phyloP scores from a whole-genome alignment of 2,797 vertebrate genomes.

The Knipowitschia caucasica region DNA sequence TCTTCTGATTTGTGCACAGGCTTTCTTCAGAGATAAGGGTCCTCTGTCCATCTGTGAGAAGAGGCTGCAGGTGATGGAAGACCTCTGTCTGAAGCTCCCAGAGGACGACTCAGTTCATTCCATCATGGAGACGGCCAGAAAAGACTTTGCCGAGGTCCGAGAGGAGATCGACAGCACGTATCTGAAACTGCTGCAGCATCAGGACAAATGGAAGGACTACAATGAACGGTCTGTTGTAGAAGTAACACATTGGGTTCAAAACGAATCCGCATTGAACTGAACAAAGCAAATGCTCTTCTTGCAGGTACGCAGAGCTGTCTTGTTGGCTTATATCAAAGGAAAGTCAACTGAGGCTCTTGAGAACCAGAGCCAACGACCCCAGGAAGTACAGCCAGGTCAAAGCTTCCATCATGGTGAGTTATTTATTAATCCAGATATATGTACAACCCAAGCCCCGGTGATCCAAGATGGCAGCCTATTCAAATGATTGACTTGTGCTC shows the following conservation, averaged over 20 bases:
- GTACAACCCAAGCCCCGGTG: no score
- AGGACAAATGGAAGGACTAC: slow-evolving; percentile 91
- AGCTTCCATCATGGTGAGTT: slow-evolving; percentile 77
- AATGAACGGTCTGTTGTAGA: slow-evolving; percentile 73
- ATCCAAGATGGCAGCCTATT: no score
- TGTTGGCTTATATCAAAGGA: slow-evolving; percentile 89
- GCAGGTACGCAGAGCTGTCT: slow-evolving; percentile 83
- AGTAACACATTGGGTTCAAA: background rate
- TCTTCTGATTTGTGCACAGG: no score
- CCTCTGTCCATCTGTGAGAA: slow-evolving; percentile 88
- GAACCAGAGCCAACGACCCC: slow-evolving; percentile 74
- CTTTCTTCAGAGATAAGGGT: slow-evolving; percentile 91
- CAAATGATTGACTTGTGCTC: no score
- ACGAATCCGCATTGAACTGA: no score
- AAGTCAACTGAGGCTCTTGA: slow-evolving; percentile 82
- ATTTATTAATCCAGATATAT: background rate
- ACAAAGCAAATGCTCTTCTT: background rate
- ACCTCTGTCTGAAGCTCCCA: slow-evolving; percentile 88
- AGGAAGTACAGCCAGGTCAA: slow-evolving; percentile 83
- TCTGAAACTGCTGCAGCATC: slow-evolving; percentile 80
- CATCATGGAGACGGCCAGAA: slow-evolving; percentile 70
- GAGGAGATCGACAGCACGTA: slow-evolving; percentile 82
- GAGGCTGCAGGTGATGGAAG: slow-evolving; percentile 88
- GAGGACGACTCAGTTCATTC: slow-evolving; percentile 79
- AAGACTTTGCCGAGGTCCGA: slow-evolving; percentile 77